Percentiles rank a stretch among this genome's conserved stretches.
phyloP scores from a whole-genome alignment of 2,113 vertebrate species.

The Emydocephalus ijimae region DNA sequence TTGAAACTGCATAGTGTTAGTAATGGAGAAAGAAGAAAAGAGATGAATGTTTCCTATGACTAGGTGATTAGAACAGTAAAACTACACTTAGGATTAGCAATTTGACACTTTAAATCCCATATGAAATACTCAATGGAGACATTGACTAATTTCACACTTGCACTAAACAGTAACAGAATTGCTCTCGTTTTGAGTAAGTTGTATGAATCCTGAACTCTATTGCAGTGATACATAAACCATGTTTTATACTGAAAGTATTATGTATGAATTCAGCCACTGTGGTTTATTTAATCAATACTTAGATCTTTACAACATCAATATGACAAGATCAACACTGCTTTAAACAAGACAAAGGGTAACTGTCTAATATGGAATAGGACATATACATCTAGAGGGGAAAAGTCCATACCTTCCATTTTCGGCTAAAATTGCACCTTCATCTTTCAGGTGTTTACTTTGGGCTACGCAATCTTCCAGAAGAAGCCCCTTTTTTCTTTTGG shows the following conservation, averaged over 20 bases:
- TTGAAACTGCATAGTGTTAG: background rate
- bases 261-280: background rate
- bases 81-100: background rate
- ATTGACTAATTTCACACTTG: background rate
- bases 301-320: background rate
- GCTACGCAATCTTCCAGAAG: conserved; percentile 78
- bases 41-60: background rate
- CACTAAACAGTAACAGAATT: background rate
- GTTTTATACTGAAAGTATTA: background rate
- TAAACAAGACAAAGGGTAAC: background rate
- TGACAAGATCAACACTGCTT: background rate
- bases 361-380: background rate
- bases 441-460: conserved; percentile 83
- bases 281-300: background rate
- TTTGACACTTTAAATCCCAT: background rate
- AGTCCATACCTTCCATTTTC: conserved; percentile 81
- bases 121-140: background rate
- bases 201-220: background rate
- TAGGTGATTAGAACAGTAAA: background rate
- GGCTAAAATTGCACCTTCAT: conserved; percentile 83
- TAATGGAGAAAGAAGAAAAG: background rate
- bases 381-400: background rate
- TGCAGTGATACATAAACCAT: background rate
- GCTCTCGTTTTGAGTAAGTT: background rate
- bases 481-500: conserved; percentile 79